Evolutionary conservation across 2,888 invertebrate genomes (phyloP).

Genomic region (Muscina levida): DNA sequence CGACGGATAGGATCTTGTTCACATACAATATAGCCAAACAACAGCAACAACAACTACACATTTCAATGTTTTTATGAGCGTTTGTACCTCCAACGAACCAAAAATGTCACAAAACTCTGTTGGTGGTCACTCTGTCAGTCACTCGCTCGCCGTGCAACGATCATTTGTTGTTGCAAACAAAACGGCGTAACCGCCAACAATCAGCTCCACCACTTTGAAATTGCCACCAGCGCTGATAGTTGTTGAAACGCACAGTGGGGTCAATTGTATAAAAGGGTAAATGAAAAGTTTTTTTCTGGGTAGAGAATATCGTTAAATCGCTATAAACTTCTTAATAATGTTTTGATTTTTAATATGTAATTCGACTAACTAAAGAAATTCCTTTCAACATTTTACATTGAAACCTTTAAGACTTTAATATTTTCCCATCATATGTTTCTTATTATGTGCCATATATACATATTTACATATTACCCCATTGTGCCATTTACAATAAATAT

Average conservation of each 20-base stretch:
- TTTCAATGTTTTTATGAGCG: not conserved
- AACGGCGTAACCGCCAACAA: constrained; percentile 47
- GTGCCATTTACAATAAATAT: no score
- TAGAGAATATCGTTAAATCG: not conserved
- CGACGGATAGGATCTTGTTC: constrained; percentile 59
- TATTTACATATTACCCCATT: constrained; percentile 7
- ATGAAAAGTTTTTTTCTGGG: not conserved
- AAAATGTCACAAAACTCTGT: constrained; percentile 66
- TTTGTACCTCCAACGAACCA: constrained; percentile 58
- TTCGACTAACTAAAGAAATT: no score
- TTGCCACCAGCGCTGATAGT: not conserved
- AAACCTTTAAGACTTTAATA: no score
- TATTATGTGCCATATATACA: no score
- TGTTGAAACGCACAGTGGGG: not conserved
- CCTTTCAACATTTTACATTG: no score
- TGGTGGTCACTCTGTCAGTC: constrained; percentile 62
- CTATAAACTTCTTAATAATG: no score
- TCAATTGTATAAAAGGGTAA: no score
- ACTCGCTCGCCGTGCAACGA: constrained; percentile 19
- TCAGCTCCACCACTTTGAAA: not conserved
- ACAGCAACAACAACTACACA: constrained; percentile 35
- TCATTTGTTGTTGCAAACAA: constrained; percentile 30
- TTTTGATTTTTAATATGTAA: no score
- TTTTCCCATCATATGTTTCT: no score
- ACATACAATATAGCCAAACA: constrained; percentile 35